Base-by-base conservation (phyloP, 1,140 invertebrate species). In the Alviniconcha marisindica region DNA sequence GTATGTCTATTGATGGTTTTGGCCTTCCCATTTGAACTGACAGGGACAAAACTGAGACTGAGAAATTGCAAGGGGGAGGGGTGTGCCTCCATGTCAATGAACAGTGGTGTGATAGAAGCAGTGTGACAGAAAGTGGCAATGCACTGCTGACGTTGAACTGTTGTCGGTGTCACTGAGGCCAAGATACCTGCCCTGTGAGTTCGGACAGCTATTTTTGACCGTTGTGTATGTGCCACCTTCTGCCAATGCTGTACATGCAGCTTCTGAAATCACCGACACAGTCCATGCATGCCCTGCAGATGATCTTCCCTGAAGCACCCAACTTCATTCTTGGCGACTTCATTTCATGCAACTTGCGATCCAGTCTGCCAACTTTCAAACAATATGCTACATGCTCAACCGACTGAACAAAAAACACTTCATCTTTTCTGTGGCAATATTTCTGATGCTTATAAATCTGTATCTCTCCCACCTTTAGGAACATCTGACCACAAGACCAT, bases 111-210 rank as follows among this genome's bases (percentile, higher is more conserved):
- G n/a, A n/a, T n/a, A n/a, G n/a, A n/a, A n/a, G n/a, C n/a, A n/a
- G n/a, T n/a, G n/a, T n/a, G n/a, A n/a, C n/a, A n/a, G n/a, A n/a
- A n/a, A n/a, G n/a, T n/a, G n/a, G n/a, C n/a, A n/a, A n/a, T n/a
- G n/a, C n/a, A n/a, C n/a, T n/a, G n/a, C n/a, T n/a, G n/a, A 76
- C 3, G 42, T 76, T 76, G 73, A 76, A 76, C 73, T 76, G 12
- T 48, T 76, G 18, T 31, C 28, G 12, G 36, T 76, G 18, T 76
- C 73, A 36, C 36, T 76, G 24, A 31, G 73, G 28, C 73, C 73
- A 10, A 28, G 14, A 24, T 76, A 76, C 33, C 36, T 76, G 36
- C 73, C 73, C 7, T 12, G 73, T 0, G 73, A 76, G 33, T 76
- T 76, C 3, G 73, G 73, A 24, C 73, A 76, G 73, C 18, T 76